Conservation (phyloP, 2,113 vertebrate species). For the Geococcyx californianus region DNA sequence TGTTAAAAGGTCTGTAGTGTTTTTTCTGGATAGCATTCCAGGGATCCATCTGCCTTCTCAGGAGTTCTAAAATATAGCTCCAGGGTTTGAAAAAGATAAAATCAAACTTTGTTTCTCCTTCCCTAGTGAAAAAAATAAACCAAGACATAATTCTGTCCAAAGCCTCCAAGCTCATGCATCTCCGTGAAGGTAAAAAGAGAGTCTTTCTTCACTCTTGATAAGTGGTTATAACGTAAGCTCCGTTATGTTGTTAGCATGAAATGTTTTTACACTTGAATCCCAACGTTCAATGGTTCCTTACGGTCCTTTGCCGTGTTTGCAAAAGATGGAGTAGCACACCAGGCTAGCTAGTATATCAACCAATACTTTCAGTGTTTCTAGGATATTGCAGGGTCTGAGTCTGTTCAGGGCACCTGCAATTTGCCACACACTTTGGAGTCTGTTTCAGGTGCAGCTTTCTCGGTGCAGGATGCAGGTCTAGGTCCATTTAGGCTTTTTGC, state of each 20-base stretch:
- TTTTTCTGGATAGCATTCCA: background rate
- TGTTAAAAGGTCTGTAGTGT: background rate
- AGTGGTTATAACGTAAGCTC: background rate
- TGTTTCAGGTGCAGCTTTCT: background rate
- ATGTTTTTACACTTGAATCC: background rate
- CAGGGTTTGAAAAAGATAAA: background rate
- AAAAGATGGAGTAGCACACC: accelerated
- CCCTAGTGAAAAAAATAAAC: background rate
- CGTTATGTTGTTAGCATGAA: background rate
- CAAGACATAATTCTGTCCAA: background rate
- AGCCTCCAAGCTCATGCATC: background rate
- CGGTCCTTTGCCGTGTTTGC: background rate
- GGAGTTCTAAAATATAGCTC: background rate
- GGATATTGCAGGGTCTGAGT: background rate
- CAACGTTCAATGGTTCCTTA: background rate
- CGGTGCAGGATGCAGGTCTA: background rate
- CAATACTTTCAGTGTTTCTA: background rate
- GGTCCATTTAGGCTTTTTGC: background rate
- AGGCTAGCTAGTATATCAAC: background rate
- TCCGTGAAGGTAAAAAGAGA: background rate
- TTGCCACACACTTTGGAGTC: background rate
- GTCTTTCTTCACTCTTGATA: background rate
- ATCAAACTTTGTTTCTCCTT: background rate
- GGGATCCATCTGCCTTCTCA: background rate
- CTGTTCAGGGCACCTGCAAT: background rate